Percentiles rank a stretch among this genome's conserved stretches.
These are phyloP conservation scores for Folsomia candida DNA, from an alignment of 2,888 invertebrate species.

Conservation along the genomic window DNA sequence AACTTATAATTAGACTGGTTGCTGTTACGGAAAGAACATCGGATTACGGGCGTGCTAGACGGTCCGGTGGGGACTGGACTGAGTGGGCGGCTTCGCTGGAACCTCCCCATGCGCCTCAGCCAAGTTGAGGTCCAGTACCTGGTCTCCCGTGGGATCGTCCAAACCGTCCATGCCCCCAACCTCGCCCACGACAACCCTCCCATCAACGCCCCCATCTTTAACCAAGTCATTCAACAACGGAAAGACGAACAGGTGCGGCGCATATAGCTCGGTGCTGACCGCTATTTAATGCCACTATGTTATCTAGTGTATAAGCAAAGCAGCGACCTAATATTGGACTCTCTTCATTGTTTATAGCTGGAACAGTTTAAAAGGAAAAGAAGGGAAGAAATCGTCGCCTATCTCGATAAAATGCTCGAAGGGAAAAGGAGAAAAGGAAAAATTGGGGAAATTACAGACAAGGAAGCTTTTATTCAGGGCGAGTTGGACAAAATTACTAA, in stretches of 20 bases:
- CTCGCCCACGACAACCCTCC: constrained; percentile 17
- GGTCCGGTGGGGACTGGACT: constrained; percentile 57
- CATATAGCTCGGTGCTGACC: background rate
- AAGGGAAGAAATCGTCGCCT: constrained; percentile 58
- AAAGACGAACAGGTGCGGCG: constrained; percentile 27
- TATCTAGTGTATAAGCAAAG: too few relatives aligned
- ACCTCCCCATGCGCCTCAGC: constrained; percentile 40
- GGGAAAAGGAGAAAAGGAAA: constrained; percentile 69
- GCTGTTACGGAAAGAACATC: constrained; percentile 65
- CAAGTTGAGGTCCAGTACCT: constrained; percentile 39
- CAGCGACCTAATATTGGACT: too few relatives aligned
- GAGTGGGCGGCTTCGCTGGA: constrained; percentile 13
- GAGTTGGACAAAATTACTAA: constrained; percentile 66
- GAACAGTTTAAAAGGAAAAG: constrained; percentile 53
- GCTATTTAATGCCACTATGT: constrained; percentile 10
- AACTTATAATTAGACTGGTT: constrained; percentile 65
- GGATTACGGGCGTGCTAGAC: constrained; percentile 75
- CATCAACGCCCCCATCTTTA: constrained; percentile 19
- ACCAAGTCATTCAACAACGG: constrained; percentile 16
- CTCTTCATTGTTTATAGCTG: constrained; percentile 49
- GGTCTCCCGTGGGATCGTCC: constrained; percentile 30
- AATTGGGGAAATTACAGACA: constrained; percentile 54
- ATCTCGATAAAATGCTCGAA: constrained; percentile 72
- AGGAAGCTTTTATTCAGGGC: constrained; percentile 67
- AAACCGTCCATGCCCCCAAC: constrained; percentile 31